Evolutionary conservation across 1,140 invertebrate genomes (phyloP).

Genomic region (Lutraria rhynchaena): DNA sequence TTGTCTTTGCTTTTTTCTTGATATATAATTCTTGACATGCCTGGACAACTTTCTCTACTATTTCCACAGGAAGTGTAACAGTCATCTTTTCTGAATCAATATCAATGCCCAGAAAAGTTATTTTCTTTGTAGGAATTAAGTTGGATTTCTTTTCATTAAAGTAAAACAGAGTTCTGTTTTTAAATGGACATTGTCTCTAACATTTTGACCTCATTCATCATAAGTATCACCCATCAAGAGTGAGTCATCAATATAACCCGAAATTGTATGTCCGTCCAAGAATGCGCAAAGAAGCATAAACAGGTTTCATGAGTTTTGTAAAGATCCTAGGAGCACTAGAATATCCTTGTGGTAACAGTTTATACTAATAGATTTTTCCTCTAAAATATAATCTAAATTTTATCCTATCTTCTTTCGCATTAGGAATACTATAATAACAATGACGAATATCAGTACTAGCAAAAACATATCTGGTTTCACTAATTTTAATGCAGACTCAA

Average conservation of each 20-base stretch:
- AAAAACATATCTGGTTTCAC: conserved; percentile 48
- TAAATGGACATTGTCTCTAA: conserved; percentile 18
- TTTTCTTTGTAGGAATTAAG: conserved; percentile 44
- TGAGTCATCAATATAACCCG: conserved; percentile 57
- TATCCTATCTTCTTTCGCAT: not conserved
- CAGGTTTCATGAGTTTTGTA: conserved; percentile 60
- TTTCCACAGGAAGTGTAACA: conserved; percentile 32
- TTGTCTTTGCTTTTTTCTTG: not conserved
- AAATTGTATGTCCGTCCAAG: conserved; percentile 35
- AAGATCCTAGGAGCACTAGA: conserved; percentile 35
- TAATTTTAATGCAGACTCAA: conserved; percentile 41
- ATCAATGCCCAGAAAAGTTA: conserved; percentile 53
- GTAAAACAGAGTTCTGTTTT: conserved; percentile 50
- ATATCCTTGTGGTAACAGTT: conserved; percentile 45
- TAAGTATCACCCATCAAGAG: conserved; percentile 21
- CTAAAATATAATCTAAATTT: conserved; percentile 25
- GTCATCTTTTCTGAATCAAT: conserved; percentile 54
- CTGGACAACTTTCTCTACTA: conserved; percentile 41
- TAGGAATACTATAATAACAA: conserved; percentile 58
- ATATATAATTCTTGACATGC: conserved; percentile 1
- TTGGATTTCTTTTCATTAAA: conserved; percentile 56
- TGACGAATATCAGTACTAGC: conserved; percentile 59
- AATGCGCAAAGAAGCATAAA: conserved; percentile 46
- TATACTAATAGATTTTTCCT: conserved; percentile 45
- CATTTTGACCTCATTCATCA: conserved; percentile 36